phyloP scores from a whole-genome alignment of 2,888 invertebrate genomes.

The Nycteola revayana region DNA sequence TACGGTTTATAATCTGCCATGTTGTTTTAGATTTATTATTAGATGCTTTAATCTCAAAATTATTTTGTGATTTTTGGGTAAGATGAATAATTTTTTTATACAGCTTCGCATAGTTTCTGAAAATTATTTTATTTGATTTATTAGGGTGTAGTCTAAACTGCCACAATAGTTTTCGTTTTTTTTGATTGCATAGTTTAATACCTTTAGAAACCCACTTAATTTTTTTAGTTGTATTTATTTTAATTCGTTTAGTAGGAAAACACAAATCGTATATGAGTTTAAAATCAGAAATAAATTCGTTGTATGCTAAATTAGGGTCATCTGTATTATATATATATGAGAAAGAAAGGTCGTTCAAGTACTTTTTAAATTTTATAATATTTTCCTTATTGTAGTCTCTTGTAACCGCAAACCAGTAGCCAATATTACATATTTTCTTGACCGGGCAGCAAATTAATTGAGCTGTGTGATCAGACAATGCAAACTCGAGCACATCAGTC shows the following conservation, averaged over 20 bases:
- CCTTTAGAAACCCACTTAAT: slow-evolving; percentile 4
- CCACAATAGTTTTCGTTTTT: slow-evolving; percentile 4
- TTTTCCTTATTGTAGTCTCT: slow-evolving; percentile 2
- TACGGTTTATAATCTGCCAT: slow-evolving; percentile 4
- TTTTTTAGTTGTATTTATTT: neutral
- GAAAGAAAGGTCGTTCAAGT: neutral
- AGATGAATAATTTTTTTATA: slow-evolving; percentile 1
- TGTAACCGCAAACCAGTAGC: neutral
- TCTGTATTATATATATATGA: neutral
- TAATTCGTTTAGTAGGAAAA: slow-evolving; percentile 1
- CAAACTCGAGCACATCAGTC: slow-evolving; percentile 1
- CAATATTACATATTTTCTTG: neutral
- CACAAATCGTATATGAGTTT: slow-evolving; percentile 2
- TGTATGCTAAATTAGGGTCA: neutral
- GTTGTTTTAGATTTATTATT: slow-evolving; percentile 5
- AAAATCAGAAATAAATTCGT: neutral
- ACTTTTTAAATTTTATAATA: slow-evolving; percentile 1
- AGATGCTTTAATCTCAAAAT: slow-evolving; percentile 1
- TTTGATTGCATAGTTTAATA: slow-evolving; percentile 1
- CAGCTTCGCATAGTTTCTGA: neutral
- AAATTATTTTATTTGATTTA: slow-evolving; percentile 1
- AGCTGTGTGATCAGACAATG: slow-evolving; percentile 3
- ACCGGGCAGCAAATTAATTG: slow-evolving; percentile 1
- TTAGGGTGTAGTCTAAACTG: neutral
- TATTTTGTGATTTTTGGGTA: slow-evolving; percentile 5